Evolutionary conservation across 2,888 invertebrate species (phyloP), one percentile per base, ranked within the genome.

Genomic region (Rosalia funebris): DNA sequence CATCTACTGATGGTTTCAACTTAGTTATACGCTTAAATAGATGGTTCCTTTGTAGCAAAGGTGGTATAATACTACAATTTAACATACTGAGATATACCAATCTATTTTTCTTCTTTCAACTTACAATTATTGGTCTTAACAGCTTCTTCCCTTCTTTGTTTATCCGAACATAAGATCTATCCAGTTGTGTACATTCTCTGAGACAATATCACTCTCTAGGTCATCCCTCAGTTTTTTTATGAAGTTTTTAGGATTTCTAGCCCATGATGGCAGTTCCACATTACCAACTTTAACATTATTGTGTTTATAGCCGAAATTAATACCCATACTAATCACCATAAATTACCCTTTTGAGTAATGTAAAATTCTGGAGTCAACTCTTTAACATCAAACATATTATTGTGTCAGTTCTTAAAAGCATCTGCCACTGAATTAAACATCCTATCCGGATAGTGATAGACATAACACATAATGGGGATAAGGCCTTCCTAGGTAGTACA

Each of bases 361-460:
- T 92, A 95, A 83, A 95, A 95, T 81, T 95, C 93, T n/a, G 95
- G 95, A 57, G 93, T 90, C 64, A 95, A 81, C 83, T 95, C 95
- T 84, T 95, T 95, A 83, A 95, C 95, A 84, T 95, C 95, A 1
- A 93, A 91, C 89, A 93, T 92, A 78, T 94, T 94, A 52, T 86
- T 87, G 69, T 92, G 84, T 75, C 93, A 93, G 81, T 95, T 95
- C 76, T 89, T 89, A 85, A 90, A 95, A 17, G 93, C 91, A 80
- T 95, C 93, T 70, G 86, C 85, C 44, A 93, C 82, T 54, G 91
- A 90, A 82, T 95, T 95, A 75, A 95, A 95, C 94, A 95, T 95
- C 79, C 95, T 84, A 77, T 95, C 95, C 0, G 95, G 93, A 82
- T 95, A 93, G 82, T 95, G 95, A 80, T 60, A 95, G 84, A 79